phyloP scores from a whole-genome alignment of 2,888 invertebrate genomes.

The Reticulitermes lucifugus region DNA sequence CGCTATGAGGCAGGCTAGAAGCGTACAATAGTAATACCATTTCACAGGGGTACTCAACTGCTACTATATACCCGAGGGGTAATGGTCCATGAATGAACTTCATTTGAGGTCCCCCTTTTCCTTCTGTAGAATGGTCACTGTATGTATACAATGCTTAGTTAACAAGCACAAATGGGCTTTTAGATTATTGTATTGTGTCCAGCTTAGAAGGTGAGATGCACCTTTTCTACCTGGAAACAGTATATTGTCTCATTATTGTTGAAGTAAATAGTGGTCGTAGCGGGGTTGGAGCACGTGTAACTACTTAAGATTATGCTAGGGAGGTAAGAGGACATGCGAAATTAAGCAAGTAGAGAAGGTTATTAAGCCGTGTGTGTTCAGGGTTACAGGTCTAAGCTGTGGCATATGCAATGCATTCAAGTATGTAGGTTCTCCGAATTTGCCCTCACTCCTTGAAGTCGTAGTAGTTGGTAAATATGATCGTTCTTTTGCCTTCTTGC shows the following conservation, averaged over 20 bases:
- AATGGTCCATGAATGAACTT: slow-evolving; percentile 28
- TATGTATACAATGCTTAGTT: background rate
- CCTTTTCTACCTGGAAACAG: background rate
- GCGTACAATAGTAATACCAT: background rate
- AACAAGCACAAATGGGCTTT: background rate
- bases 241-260: slow-evolving; percentile 20
- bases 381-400: no score
- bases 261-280: slow-evolving; percentile 2
- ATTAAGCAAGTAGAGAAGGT: background rate
- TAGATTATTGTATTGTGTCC: background rate
- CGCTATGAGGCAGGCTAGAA: background rate
- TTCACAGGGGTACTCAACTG: slow-evolving; percentile 8
- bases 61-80: background rate
- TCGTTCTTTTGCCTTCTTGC: no score
- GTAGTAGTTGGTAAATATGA: no score
- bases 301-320: background rate
- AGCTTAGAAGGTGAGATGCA: background rate
- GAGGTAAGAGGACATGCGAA: background rate
- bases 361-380: no score
- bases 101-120: background rate
- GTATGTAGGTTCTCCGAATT: no score
- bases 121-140: slow-evolving; percentile 8
- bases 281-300: background rate
- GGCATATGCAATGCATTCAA: no score
- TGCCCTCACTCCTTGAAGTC: no score